phyloP scores from a whole-genome alignment of 2,888 invertebrate genomes.

The Plusia festucae region DNA sequence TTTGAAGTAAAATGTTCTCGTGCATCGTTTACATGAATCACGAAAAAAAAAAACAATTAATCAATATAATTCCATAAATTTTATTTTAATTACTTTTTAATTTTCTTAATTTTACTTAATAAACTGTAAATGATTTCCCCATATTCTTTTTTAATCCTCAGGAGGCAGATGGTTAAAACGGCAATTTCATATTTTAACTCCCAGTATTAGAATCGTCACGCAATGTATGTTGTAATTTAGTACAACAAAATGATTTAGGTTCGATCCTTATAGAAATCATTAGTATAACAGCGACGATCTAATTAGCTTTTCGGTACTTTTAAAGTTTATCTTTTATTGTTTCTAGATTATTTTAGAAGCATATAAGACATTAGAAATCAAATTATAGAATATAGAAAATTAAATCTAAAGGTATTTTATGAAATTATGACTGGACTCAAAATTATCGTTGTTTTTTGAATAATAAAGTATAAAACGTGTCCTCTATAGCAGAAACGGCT shows the following conservation, averaged over 20 bases:
- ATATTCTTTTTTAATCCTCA: neutral
- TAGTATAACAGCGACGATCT: neutral
- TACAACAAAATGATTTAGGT: neutral
- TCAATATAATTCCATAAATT: too few relatives aligned
- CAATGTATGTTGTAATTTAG: neutral
- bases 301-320: neutral
- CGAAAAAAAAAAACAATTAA: too few relatives aligned
- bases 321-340: neutral
- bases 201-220: slow-evolving; percentile 2
- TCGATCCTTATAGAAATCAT: neutral
- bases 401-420: neutral
- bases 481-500: neutral
- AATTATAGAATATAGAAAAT: too few relatives aligned
- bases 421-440: neutral
- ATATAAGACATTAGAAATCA: too few relatives aligned
- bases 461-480: neutral
- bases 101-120: neutral
- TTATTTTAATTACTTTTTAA: neutral
- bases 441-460: neutral
- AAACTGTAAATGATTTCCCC: neutral
- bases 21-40: too few relatives aligned
- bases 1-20: neutral
- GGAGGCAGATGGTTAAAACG: neutral
- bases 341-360: neutral
- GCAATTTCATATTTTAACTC: neutral